These are phyloP conservation scores for Imbricaverruca yamaguchii DNA, from an alignment of 2,888 invertebrate genomes.

Conservation along the genomic window DNA sequence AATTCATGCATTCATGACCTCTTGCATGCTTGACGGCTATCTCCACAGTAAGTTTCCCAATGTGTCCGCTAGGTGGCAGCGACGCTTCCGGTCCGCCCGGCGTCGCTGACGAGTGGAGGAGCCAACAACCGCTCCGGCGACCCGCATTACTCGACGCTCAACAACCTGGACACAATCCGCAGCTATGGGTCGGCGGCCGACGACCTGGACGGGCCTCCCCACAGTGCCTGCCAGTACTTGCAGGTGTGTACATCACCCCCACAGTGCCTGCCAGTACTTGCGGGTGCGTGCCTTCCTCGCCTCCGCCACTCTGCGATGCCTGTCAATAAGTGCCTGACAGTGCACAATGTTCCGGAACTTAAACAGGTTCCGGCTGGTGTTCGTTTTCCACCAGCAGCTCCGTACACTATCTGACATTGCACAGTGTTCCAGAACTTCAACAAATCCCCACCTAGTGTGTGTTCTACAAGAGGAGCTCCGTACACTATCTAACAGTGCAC, in stretches of 20 bases:
- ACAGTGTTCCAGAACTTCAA: too few species aligned
- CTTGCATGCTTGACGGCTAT: too few species aligned
- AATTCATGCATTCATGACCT: too few species aligned
- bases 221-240: slow-evolving; percentile 35
- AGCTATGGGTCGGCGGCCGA: slow-evolving; percentile 93
- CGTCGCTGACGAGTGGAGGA: slow-evolving; percentile 27
- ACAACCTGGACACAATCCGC: slow-evolving; percentile 81
- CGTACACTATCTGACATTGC: too few species aligned
- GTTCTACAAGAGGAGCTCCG: too few species aligned
- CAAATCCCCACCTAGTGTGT: too few species aligned
- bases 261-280: not conserved
- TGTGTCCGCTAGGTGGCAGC: slow-evolving; percentile 23
- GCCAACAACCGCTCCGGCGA: slow-evolving; percentile 51
- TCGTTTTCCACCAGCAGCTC: too few species aligned
- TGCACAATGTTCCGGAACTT: too few species aligned
- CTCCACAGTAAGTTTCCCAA: not conserved
- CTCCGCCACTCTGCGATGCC: slow-evolving; percentile 55
- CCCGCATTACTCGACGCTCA: slow-evolving; percentile 52
- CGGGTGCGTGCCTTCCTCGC: slow-evolving; percentile 50
- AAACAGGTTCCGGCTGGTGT: too few species aligned
- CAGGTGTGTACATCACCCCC: slow-evolving; percentile 27
- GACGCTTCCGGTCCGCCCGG: slow-evolving; percentile 33
- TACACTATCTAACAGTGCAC: too few species aligned
- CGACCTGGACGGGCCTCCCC: slow-evolving; percentile 61
- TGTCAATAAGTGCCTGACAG: slow-evolving; percentile 23